Conservation (phyloP, 2,888 invertebrate species). For the Scaptomyza parva region DNA sequence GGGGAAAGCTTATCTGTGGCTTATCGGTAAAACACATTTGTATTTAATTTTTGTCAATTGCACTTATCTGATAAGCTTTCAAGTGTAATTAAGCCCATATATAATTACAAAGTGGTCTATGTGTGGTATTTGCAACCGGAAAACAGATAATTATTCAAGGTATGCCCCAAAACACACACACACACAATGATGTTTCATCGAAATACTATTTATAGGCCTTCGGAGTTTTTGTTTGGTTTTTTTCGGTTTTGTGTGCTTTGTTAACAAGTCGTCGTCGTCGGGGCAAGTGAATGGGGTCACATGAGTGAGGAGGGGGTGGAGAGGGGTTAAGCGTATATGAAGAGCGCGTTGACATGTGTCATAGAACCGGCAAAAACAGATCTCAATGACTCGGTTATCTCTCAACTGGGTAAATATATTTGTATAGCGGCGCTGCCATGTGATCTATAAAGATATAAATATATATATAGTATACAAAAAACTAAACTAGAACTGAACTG, state of each 20-base stretch:
- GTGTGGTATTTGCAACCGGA: constrained; percentile 41
- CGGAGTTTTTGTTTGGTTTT: constrained; percentile 4
- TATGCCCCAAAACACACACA: constrained; percentile 1
- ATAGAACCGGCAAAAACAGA: constrained; percentile 7
- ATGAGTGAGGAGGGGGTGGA: constrained; percentile 38
- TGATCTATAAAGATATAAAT: constrained; percentile 26
- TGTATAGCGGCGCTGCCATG: constrained; percentile 31
- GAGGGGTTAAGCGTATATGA: neutral
- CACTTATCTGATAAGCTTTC: constrained; percentile 23
- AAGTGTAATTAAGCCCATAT: constrained; percentile 1
- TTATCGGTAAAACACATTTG: constrained; percentile 5
- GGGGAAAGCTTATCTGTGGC: neutral
- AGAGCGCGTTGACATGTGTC: constrained; percentile 35
- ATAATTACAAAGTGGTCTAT: neutral
- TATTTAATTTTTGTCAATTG: constrained; percentile 2
- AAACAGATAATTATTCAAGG: constrained; percentile 32
- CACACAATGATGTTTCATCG: constrained; percentile 5
- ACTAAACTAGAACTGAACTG: neutral
- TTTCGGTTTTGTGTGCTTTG: constrained; percentile 7
- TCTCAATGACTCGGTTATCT: constrained; percentile 41
- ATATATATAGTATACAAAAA: no score
- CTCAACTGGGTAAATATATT: constrained; percentile 31
- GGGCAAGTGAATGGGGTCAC: constrained; percentile 52
- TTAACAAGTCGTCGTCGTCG: constrained; percentile 29
- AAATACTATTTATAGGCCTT: constrained; percentile 18